Percentiles rank a stretch among this genome's conserved stretches.
Evolutionary conservation across 2,113 vertebrate genomes (phyloP).

Genomic region (Sisor rabdophorus): DNA sequence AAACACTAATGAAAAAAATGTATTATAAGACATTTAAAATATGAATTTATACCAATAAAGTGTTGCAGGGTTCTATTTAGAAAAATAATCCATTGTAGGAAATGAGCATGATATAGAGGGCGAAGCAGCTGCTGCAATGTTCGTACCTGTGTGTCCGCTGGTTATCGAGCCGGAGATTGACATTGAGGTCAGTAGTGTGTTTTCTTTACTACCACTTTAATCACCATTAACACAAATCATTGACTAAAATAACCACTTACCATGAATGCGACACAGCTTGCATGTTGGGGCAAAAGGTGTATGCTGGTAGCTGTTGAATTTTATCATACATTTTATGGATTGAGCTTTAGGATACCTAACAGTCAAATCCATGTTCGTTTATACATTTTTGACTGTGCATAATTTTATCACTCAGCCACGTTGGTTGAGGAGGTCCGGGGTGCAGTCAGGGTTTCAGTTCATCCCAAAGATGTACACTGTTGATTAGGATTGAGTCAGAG

Average conservation of each 20-base stretch:
- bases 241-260: neutral
- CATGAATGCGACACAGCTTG: neutral
- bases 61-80: neutral
- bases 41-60: neutral
- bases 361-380: no score
- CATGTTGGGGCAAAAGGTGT: neutral
- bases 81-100: conserved; percentile 38
- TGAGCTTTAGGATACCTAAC: no score
- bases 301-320: neutral
- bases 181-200: conserved; percentile 59
- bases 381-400: no score
- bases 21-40: neutral
- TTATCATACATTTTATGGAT: neutral
- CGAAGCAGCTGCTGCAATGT: conserved; percentile 12
- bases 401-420: no score
- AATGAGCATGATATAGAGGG: conserved; percentile 39
- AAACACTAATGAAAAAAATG: neutral
- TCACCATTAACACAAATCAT: neutral
- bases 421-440: no score
- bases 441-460: no score
- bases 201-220: neutral
- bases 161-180: conserved; percentile 63
- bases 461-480: no score
- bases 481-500: no score
- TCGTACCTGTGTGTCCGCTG: conserved; percentile 30